Percentiles rank a stretch among this genome's conserved stretches.
Evolutionary conservation across 2,888 invertebrate genomes (phyloP).

Genomic region (Deladenus siricidicola): DNA sequence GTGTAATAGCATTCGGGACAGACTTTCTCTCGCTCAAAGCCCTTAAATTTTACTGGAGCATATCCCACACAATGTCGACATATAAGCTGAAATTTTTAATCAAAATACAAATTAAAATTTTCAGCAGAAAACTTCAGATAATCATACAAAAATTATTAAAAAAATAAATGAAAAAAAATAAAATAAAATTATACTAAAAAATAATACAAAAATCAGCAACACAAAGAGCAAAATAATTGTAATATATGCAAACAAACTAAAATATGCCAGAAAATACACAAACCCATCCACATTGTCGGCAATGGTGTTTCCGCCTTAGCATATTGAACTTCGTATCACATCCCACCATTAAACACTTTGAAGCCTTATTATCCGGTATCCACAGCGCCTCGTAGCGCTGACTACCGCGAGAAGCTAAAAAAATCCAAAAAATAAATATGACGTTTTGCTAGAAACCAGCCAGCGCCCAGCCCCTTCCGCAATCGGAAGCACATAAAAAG

Average conservation of each 20-base stretch:
- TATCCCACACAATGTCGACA: slow-evolving; percentile 42
- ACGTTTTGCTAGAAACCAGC: neutral
- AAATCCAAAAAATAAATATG: too few relatives aligned
- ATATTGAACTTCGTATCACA: slow-evolving; percentile 74
- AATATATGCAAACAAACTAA: too few relatives aligned
- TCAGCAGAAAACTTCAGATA: too few relatives aligned
- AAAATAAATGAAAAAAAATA: too few relatives aligned
- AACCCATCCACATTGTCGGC: slow-evolving; percentile 72
- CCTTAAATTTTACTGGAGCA: slow-evolving; percentile 39
- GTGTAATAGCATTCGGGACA: slow-evolving; percentile 45
- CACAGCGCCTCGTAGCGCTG: slow-evolving; percentile 18
- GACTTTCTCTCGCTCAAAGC: slow-evolving; percentile 35
- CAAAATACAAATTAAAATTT: slow-evolving; percentile 5
- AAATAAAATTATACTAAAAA: too few relatives aligned
- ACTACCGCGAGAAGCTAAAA: slow-evolving; percentile 9
- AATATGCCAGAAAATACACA: too few relatives aligned
- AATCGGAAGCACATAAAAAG: too few relatives aligned
- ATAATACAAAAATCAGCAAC: too few relatives aligned
- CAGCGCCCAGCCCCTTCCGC: too few relatives aligned
- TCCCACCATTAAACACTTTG: slow-evolving; percentile 65
- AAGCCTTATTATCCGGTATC: slow-evolving; percentile 63
- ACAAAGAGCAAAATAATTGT: too few relatives aligned
- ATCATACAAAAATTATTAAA: too few relatives aligned
- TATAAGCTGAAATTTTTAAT: slow-evolving; percentile 35
- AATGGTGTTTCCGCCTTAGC: slow-evolving; percentile 71